Base-by-base conservation (phyloP, 2,113 vertebrate genomes). In the Neofelis nebulosa region DNA sequence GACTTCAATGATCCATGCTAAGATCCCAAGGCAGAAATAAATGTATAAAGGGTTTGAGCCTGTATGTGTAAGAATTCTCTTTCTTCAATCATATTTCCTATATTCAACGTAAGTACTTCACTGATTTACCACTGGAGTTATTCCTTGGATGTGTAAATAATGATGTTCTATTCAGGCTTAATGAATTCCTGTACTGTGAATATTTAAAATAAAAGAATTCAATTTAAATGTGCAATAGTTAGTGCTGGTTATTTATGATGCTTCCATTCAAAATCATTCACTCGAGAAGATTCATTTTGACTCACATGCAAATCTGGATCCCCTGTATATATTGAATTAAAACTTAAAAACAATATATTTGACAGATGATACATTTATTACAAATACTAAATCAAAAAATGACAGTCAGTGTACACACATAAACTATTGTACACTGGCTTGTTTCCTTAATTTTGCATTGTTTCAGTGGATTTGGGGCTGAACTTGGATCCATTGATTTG, bases 121-220 rank as follows among this genome's bases (percentile, higher is more conserved):
- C 89, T 98, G 98, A 98, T 95, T 98, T 98, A 97, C 86, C 97
- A 98, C 98, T 98, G 98, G 97, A 98, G 92, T 98, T 98, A 94
- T 98, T 97, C 97, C 97, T 95, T 98, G 98, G 95, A 96, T 98
- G 89, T 99, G 98, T 98, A 99, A 98, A 99, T 99, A 99, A 98
- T 95, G 97, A 95, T 98, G 97, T 95, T 98, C 97, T 98, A 97
- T 98, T 98, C 96, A 95, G 97, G 82, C 98, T 97, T 99, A 99
- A 98, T 96, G 97, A 98, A 98, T 98, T 98, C 97, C 95, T 99
- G 98, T 99, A 98, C 98, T 98, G 98, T 96, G 91, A 98, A 98
- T 98, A 99, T 98, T 99, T 99, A 99, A 99, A 99, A 99, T 99
- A 99, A 99, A 99, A 98, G 73, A 98, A 83, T 98, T 98, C 95